Evolutionary conservation across 1,140 invertebrate species (phyloP), one percentile per base, ranked within the genome.

Genomic region (Trichogramma pretiosum): DNA sequence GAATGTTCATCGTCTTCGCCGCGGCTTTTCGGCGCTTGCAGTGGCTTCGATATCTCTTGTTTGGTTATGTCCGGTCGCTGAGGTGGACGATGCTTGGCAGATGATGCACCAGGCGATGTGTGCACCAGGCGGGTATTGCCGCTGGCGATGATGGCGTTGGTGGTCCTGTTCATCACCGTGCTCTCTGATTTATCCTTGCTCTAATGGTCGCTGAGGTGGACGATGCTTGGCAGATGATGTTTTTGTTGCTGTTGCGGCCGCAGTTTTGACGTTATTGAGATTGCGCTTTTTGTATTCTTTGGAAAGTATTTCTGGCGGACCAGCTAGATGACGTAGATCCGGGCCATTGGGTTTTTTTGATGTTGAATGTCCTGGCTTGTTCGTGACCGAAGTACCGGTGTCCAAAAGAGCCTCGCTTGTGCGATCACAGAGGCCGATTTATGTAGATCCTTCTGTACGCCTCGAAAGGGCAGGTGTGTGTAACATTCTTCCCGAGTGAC

Each of bases 41-140:
- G n/a, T 55, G 84, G 86, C 62, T 87, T 88, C 3, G 81, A 83
- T 0, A 89, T 84, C 72, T 93, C 90, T 3, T 89, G 69, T 68
- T 93, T 90, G 37, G 95, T 94, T 5, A 96, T 92, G 67, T 96
- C 92, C 0, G 91, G 92, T 34, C 89, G 69, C 65, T 89, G 86
- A 0, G 85, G 84, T 35, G 84, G 70, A 46, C 83, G 70, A 45
- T 79, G 77, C 46, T 82, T 81, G 2, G 48, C 53, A 11, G 72
- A 72, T 18, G 77, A 2, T 2, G n/a, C n/a, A n/a, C n/a, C n/a
- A n/a, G n/a, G n/a, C n/a, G 59, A 63, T 0, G 54, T 9, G 0
- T 62, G 56, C 0, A 65, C 66, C 2, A 68, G 34, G 13, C 36
- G 39, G 1, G 22, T 19, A 0, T 62, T 56, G 28, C 65, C 67